Base-by-base conservation (phyloP, 2,113 vertebrate genomes). In the Lanius collurio region DNA sequence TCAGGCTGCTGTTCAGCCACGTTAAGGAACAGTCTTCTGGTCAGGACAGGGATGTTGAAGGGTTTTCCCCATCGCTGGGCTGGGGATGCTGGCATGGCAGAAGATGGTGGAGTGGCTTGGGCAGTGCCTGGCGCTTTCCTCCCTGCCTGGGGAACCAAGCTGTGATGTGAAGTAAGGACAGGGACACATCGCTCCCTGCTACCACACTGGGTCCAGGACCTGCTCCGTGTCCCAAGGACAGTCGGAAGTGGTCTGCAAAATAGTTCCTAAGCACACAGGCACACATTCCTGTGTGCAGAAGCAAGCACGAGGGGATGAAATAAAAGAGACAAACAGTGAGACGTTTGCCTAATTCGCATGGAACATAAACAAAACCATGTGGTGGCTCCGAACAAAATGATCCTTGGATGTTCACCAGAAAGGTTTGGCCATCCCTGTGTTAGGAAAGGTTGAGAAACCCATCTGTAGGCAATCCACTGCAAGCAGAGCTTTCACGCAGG, bases 281-380 rank as follows among this genome's bases (percentile, higher is more conserved):
- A 2, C 63, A 55, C 94, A 96, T 93, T 97, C 95, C 95, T 93
- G 1, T 13, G 80, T 2, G 17, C 86, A 87, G 73, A 57, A 94
- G 62, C 90, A 83, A 95, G 87, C 22, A 4, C 20, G 1, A 86
- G 86, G 75, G 89, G 86, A 67, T 60, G 69, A 55, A 95, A 92
- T 56, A 56, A 86, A 89, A 88, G 92, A 90, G 89, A 63, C 76
- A 94, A 94, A 93, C 83, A 95, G 93, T 1, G 22, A 94, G 80
- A 41, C 7, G 6, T 68, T 92, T 75, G 94, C 93, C 83, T 94
- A 87, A 90, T 79, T 95, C 37, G 0, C 94, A 89, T 12, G 91
- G 86, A 86, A 44, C 4, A 1, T 97, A 97, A 97, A 94, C n/a
- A 89, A 94, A 97, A 96, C 89, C 96, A 97, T 97, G 94, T 97